Percentiles rank a stretch among this genome's conserved stretches.
Evolutionary conservation across 1,140 invertebrate genomes (phyloP).

Genomic region (Gryllus bimaculatus): DNA sequence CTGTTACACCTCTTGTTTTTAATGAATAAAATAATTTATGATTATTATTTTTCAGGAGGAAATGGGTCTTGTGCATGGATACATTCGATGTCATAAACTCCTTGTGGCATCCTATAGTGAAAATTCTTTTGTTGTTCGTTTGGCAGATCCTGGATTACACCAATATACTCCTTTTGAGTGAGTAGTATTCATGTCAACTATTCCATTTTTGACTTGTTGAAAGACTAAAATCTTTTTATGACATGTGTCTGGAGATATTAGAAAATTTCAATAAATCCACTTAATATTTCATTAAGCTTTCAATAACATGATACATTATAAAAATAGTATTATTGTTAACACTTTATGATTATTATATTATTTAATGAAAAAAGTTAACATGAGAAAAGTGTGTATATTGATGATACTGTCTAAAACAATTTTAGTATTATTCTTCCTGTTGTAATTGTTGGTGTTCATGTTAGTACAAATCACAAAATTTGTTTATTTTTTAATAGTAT

Average conservation of each 20-base stretch:
- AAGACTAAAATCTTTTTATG: no score
- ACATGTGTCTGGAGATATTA: no score
- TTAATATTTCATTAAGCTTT: no score
- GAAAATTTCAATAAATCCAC: no score
- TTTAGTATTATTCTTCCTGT: background rate
- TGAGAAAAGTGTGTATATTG: background rate
- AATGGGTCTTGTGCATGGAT: slow-evolving; percentile 71
- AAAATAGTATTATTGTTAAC: no score
- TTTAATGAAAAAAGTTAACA: background rate
- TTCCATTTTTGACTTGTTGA: no score
- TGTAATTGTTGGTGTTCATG: background rate
- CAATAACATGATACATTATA: no score
- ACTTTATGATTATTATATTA: background rate
- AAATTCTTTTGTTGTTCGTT: slow-evolving; percentile 61
- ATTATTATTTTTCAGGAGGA: slow-evolving; percentile 47
- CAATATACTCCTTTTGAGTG: slow-evolving; percentile 49
- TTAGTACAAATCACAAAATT: background rate
- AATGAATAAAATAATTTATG: no score
- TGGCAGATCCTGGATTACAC: slow-evolving; percentile 66
- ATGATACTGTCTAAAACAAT: no score
- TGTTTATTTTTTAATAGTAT: slow-evolving; percentile 43
- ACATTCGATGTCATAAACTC: slow-evolving; percentile 73
- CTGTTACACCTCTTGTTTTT: no score
- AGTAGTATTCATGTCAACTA: slow-evolving; percentile 30
- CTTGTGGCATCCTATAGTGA: slow-evolving; percentile 57